Percentiles rank a stretch among this genome's conserved stretches.
These are phyloP conservation scores for Geodia barretti DNA, from an alignment of 37 sponge, comb jelly and placozoan genomes.

Conservation along the genomic window DNA sequence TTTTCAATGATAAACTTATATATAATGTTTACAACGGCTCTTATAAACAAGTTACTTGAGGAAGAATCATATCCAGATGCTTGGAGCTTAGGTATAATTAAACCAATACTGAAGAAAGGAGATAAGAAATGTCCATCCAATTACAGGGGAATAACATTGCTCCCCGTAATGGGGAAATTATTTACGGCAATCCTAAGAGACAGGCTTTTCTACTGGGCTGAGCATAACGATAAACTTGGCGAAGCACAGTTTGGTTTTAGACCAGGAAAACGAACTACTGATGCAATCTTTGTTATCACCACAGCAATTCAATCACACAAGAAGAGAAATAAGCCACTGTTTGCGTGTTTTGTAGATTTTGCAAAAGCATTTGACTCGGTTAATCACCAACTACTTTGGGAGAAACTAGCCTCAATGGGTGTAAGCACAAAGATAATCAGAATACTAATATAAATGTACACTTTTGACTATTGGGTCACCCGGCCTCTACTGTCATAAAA, in stretches of 20 bases:
- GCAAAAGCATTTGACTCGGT: neutral
- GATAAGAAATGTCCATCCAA: neutral
- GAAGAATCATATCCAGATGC: neutral
- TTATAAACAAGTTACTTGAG: neutral
- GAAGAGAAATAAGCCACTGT: neutral
- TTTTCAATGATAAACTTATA: too few relatives aligned
- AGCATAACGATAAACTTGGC: neutral
- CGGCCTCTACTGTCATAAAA: too few relatives aligned
- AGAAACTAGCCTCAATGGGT: neutral
- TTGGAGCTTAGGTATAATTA: conserved; percentile 1
- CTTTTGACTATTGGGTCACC: too few relatives aligned
- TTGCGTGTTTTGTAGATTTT: neutral
- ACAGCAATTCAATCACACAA: neutral
- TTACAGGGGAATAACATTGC: neutral
- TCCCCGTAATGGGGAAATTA: neutral
- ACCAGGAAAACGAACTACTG: neutral
- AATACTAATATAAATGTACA: neutral
- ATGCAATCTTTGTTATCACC: neutral
- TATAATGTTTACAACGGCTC: neutral
- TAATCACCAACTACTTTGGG: neutral
- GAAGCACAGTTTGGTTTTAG: neutral
- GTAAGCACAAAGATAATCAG: neutral
- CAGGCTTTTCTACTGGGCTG: neutral
- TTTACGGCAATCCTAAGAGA: neutral
- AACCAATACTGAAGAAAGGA: conserved; percentile 3